Evolutionary conservation across 2,888 invertebrate species (phyloP), one percentile per base, ranked within the genome.

Genomic region (Meloe dianella): DNA sequence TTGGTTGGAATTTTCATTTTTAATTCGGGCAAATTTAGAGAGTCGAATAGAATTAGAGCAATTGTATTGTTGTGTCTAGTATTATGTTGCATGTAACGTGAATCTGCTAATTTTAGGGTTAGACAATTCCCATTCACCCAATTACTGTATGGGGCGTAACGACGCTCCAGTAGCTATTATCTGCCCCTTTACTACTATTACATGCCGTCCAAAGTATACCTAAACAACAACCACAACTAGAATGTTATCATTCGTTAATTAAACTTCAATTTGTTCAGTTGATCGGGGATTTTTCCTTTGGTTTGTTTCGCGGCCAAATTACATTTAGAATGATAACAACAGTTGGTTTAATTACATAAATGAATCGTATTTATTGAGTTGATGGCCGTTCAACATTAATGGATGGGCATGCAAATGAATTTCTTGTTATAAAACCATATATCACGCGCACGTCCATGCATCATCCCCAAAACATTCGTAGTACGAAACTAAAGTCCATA

Each of bases 401-500:
- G 69, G 65, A 74, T 73, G 67, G 67, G 72, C 72, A 79, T 79
- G 78, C 74, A 79, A 79, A 79, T 76, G 75, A 73, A 75, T 73
- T 69, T 77, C 79, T 79, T 78, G 79, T 80, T 79, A 79, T 75
- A 76, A 77, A 76, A 70, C 71, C 75, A 77, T 79, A 76, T 71
- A 78, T 79, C 79, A 79, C 74, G 75, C 75, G 78, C 76, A 72
- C 78, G 75, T 77, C 78, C 79, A 79, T 79, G 77, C 79, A 80
- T 80, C 79, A 79, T 79, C 77, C 76, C 74, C 61, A 74, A 77
- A 79, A 81, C 81, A n/a, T n/a, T n/a, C n/a, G n/a, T 82, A 81
- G 80, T 81, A 81, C 80, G 77, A 79, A 80, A 78, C 79, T 80
- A 78, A 81, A 81, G 81, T 81, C 80, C 82, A 82, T 82, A 83